Conservation (phyloP, 2,888 invertebrate genomes). For the Microplitis deprimator region DNA sequence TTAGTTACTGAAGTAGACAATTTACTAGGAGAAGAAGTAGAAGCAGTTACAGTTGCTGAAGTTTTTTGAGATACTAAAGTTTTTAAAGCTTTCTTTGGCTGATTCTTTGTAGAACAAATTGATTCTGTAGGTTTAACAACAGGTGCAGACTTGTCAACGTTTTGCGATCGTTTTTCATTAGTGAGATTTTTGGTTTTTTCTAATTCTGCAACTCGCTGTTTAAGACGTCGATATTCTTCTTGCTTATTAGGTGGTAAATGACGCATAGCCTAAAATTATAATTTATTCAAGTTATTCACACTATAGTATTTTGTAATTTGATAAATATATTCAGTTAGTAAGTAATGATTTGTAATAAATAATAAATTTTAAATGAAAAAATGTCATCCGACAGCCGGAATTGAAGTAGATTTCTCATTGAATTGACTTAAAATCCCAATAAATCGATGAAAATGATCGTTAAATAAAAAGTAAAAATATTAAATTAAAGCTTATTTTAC, state of each 20-base stretch:
- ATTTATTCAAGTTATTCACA: conserved; percentile 4
- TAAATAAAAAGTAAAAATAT: too few species aligned
- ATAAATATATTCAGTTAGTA: too few species aligned
- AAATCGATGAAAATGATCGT: too few species aligned
- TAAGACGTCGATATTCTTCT: conserved; percentile 70
- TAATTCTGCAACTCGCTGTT: conserved; percentile 66
- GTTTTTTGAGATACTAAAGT: neutral
- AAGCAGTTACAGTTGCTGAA: neutral
- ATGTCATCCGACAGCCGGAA: too few species aligned
- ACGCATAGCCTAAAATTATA: conserved; percentile 66
- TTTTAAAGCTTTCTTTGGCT: neutral
- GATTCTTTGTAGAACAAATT: neutral
- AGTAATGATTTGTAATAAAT: too few species aligned
- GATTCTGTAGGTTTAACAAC: neutral
- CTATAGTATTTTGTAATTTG: neutral
- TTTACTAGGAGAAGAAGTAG: neutral
- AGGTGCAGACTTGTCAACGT: conserved; percentile 46
- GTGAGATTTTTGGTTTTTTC: conserved; percentile 60
- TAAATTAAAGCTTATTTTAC: too few species aligned
- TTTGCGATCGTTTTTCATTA: conserved; percentile 43
- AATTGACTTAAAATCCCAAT: too few species aligned
- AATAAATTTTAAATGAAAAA: too few species aligned
- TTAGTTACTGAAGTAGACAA: neutral
- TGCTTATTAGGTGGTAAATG: conserved; percentile 69
- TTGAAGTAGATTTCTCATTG: too few species aligned